These are phyloP conservation scores for Corythucha ciliata DNA, from an alignment of 2,888 invertebrate genomes.

Conservation along the genomic window DNA sequence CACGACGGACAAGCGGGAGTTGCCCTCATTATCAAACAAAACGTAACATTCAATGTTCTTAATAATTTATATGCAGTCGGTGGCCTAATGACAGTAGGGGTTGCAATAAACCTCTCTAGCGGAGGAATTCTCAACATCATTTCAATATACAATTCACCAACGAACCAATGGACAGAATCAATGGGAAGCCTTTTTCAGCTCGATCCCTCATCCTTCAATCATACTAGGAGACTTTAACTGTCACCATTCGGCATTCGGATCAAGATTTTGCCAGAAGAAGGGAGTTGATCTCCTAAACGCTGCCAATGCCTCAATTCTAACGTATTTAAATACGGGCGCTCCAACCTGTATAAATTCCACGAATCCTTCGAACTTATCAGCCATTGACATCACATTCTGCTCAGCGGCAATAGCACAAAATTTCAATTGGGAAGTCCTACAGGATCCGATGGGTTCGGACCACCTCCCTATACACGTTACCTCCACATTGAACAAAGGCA, in stretches of 20 bases:
- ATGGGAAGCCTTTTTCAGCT: constrained; percentile 1
- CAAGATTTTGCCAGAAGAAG: not conserved
- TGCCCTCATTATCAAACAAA: constrained; percentile 1
- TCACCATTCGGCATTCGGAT: constrained; percentile 1
- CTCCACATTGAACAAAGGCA: not conserved
- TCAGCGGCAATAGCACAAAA: not conserved
- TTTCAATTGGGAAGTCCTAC: constrained; percentile 1
- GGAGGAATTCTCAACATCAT: no score
- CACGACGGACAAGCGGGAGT: constrained; percentile 6
- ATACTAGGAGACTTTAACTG: not conserved
- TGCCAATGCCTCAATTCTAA: not conserved
- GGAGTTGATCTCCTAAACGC: not conserved
- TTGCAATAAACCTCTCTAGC: not conserved
- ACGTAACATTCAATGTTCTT: not conserved
- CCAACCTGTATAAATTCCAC: constrained; percentile 1
- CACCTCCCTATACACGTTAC: not conserved
- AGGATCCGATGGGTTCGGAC: constrained; percentile 3
- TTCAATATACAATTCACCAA: no score
- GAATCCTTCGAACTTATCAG: not conserved
- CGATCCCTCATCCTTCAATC: constrained; percentile 1
- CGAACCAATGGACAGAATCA: no score
- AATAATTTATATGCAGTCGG: not conserved
- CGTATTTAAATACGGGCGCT: not conserved
- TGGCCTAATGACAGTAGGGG: not conserved
- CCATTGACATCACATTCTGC: constrained; percentile 12